A percentile compares a stretch with the other conserved stretches of the same genome.
phyloP scores from a whole-genome alignment of 2,888 invertebrate genomes.

The Piscicola geometra region DNA sequence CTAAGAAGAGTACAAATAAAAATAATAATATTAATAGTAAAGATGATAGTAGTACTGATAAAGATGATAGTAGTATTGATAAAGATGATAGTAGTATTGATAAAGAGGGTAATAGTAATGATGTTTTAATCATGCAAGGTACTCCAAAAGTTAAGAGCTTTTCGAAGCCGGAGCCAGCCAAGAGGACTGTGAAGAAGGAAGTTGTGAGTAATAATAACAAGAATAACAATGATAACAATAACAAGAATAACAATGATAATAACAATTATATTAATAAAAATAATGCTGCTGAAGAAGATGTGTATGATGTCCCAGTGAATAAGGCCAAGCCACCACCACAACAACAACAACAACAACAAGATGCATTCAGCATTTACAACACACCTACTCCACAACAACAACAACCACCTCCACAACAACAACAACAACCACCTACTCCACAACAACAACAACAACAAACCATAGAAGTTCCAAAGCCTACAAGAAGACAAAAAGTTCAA shows the following conservation, averaged over 20 bases:
- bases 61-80: no score
- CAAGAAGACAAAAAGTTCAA: neutral
- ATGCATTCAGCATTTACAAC: neutral
- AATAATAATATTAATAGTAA: neutral
- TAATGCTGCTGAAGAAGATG: neutral
- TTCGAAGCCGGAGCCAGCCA: neutral
- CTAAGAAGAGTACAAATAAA: no score
- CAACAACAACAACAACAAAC: neutral
- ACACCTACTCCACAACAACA: no score
- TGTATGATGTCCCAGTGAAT: constrained; percentile 13
- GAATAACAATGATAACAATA: neutral
- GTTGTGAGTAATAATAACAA: neutral
- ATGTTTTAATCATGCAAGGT: no score
- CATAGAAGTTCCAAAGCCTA: neutral
- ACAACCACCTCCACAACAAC: no score
- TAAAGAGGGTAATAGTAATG: no score
- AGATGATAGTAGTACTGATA: no score
- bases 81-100: neutral
- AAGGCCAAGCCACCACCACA: neutral
- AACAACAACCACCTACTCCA: no score
- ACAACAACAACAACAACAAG: neutral
- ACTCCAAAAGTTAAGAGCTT: neutral
- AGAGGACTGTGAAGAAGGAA: neutral
- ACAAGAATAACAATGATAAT: no score
- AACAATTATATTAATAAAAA: no score